Conservation (phyloP, 2,113 vertebrate species). For the Notarius quadriscutis region DNA sequence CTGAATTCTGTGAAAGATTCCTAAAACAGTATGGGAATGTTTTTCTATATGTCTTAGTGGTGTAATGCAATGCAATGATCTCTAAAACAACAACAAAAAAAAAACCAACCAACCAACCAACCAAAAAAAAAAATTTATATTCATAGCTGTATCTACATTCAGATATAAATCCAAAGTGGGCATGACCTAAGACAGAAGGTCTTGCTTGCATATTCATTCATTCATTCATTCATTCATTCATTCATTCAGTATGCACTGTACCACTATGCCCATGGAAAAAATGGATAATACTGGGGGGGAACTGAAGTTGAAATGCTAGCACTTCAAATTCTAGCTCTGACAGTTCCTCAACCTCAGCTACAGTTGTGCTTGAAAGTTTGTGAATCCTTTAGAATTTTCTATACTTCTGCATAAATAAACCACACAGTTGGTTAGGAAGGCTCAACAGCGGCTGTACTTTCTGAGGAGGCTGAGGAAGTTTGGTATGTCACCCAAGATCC, state of each 20-base stretch:
- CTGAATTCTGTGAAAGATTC: background rate
- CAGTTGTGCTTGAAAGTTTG: too few relatives aligned
- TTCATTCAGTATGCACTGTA: background rate
- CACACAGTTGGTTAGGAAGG: too few relatives aligned
- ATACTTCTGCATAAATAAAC: too few relatives aligned
- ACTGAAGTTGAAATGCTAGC: background rate
- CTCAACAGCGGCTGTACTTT: too few relatives aligned
- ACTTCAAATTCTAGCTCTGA: background rate
- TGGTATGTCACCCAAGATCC: too few relatives aligned
- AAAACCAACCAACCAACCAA: too few relatives aligned
- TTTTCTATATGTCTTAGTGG: background rate
- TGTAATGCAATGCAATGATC: background rate
- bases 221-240: too few relatives aligned
- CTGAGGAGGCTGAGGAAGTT: too few relatives aligned
- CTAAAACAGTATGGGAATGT: background rate
- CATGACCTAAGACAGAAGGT: background rate
- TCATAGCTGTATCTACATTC: background rate
- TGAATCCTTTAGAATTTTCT: too few relatives aligned
- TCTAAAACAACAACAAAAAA: background rate
- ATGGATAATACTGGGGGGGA: background rate
- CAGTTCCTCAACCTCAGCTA: too few relatives aligned
- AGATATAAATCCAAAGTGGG: background rate
- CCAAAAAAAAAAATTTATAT: too few relatives aligned
- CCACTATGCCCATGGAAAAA: background rate
- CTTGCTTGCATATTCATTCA: background rate